A percentile compares a stretch with the other conserved stretches of the same genome.
These are phyloP conservation scores for Schizaphis graminum DNA, from an alignment of 2,888 invertebrate genomes.

Conservation along the genomic window DNA sequence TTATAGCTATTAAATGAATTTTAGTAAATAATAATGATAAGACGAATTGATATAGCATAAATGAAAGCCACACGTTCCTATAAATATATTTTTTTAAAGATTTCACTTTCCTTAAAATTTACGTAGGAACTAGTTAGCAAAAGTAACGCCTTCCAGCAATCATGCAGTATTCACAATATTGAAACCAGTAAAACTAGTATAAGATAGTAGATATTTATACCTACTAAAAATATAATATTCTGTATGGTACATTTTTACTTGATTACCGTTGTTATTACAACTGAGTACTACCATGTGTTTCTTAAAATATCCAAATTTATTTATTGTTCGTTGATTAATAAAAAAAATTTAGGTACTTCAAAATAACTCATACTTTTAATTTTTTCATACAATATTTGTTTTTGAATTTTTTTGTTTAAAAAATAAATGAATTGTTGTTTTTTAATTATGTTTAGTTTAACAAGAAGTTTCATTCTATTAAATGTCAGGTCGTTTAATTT, in stretches of 20 bases:
- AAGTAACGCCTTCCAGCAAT: conserved; percentile 33
- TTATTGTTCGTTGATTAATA: background rate
- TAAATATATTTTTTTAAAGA: conserved; percentile 27
- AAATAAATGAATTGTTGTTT: too few species aligned
- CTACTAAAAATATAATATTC: background rate
- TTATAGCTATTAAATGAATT: background rate
- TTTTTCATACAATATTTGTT: too few species aligned
- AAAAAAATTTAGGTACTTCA: too few species aligned
- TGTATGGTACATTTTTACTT: background rate
- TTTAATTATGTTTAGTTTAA: too few species aligned
- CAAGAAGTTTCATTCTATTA: too few species aligned
- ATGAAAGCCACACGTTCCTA: conserved; percentile 33
- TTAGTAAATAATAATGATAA: conserved; percentile 7
- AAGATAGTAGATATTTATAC: background rate
- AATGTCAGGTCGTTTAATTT: too few species aligned
- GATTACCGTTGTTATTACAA: background rate
- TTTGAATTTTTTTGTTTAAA: too few species aligned
- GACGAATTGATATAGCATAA: conserved; percentile 9
- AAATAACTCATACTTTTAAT: too few species aligned
- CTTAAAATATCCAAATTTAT: background rate
- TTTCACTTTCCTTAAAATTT: conserved; percentile 62
- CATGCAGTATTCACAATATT: background rate
- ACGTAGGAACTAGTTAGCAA: conserved; percentile 41
- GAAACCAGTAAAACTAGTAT: conserved; percentile 55
- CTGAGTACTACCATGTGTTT: background rate